phyloP scores from a whole-genome alignment of 2,113 vertebrate species.

The Oplegnathus fasciatus region DNA sequence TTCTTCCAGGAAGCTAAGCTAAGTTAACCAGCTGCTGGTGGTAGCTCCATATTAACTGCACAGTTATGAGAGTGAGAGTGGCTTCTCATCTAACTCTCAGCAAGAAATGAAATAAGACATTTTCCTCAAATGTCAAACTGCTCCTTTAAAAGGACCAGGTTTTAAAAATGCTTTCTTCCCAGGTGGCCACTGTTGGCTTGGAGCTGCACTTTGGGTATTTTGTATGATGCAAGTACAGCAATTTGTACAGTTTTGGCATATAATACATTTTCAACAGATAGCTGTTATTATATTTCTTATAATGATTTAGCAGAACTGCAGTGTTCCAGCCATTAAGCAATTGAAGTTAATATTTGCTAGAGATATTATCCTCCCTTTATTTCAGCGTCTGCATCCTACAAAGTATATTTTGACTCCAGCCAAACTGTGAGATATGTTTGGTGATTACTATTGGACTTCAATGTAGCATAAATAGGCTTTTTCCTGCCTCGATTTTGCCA shows the following conservation, averaged over 20 bases:
- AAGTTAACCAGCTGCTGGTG: not conserved
- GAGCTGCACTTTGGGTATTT: not conserved
- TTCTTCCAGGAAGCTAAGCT: not conserved
- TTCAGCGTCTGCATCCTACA: not conserved
- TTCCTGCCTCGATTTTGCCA: not conserved
- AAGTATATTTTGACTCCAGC: not conserved
- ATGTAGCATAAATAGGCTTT: slow-evolving; percentile 11
- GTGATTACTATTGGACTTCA: not conserved
- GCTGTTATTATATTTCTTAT: not conserved
- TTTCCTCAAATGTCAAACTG: too few relatives aligned
- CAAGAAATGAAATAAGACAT: too few relatives aligned
- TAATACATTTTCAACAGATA: not conserved
- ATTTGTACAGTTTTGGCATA: not conserved
- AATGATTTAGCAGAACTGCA: not conserved
- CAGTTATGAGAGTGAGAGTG: too few relatives aligned
- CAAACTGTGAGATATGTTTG: not conserved
- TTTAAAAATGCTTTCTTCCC: not conserved
- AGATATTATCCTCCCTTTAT: not conserved
- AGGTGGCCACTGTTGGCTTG: not conserved
- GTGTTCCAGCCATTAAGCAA: slow-evolving; percentile 3
- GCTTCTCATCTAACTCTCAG: too few relatives aligned
- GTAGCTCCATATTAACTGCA: too few relatives aligned
- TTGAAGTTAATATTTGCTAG: not conserved
- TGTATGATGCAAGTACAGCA: not conserved
- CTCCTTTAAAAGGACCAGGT: too few relatives aligned